A percentile compares a stretch with the other conserved stretches of the same genome.
Conservation (phyloP, 2,888 invertebrate species). For the Lasioglossum calceatum region DNA sequence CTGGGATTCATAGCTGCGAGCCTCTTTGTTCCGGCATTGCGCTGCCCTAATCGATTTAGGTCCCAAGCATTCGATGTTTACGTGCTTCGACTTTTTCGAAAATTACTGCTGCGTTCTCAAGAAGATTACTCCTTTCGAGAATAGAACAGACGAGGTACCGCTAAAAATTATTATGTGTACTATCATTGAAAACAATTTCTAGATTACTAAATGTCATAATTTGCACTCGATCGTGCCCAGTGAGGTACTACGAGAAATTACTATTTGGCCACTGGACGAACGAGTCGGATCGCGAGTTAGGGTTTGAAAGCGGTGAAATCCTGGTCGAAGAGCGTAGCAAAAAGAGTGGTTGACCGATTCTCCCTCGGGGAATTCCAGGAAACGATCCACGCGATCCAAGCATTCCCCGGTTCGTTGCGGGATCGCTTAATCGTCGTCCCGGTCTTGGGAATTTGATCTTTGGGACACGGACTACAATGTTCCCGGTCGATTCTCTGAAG, state of each 20-base stretch:
- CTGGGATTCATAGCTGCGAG: background rate
- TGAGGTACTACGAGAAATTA: too few relatives aligned
- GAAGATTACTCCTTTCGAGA: background rate
- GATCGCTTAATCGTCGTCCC: background rate
- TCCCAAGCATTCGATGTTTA: background rate
- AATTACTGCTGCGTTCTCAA: background rate
- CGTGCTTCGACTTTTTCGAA: background rate
- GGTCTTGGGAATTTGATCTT: constrained; percentile 4
- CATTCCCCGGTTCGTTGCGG: background rate
- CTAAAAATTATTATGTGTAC: background rate
- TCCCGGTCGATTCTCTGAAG: background rate
- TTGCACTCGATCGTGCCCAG: too few relatives aligned
- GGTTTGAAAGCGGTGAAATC: background rate
- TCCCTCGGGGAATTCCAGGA: background rate
- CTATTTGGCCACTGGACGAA: background rate
- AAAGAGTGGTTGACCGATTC: background rate
- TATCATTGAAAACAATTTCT: background rate
- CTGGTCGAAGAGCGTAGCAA: background rate
- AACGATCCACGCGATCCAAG: background rate
- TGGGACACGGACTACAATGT: background rate
- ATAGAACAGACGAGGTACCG: background rate
- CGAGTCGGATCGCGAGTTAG: background rate
- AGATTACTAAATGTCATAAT: too few relatives aligned
- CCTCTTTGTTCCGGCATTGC: background rate
- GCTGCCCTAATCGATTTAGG: background rate